Evolutionary conservation across 1,140 invertebrate genomes (phyloP), one percentile per base, ranked within the genome.

Genomic region (Dufourea novaeangliae): DNA sequence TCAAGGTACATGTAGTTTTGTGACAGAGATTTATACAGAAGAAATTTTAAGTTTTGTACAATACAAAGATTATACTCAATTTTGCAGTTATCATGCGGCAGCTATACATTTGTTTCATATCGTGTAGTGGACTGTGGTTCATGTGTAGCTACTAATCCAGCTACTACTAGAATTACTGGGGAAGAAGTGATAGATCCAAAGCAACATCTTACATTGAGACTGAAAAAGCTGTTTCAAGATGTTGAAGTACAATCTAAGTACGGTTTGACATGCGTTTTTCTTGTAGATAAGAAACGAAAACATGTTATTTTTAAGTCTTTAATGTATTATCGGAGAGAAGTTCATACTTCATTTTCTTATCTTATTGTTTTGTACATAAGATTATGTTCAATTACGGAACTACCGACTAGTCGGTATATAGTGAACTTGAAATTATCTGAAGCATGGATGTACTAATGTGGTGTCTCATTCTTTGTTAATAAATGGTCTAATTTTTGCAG

Each of bases 161-260:
- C 94, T 29, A 93, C 94, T 56, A 93, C 93, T 14, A 94, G 94
- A 82, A 93, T 94, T 59, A 94, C 94, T 62, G 93, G 93, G 0
- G 95, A 95, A 83, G 95, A 95, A 78, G 87, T 92, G 0, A 92
- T 94, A 29, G 95, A 96, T 87, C 93, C 94, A 0, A 95, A 95
- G 86, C 94, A 95, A 74, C 94, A 95, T 76, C 92, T 98, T 1
- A 94, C 94, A 20, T 88, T 95, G 22, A 96, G 95, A 88, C 91
- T 98, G 5, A 97, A 95, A 84, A 96, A 97, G 88, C 93, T 97
- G 57, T 93, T 99, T 82, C 96, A 98, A 93, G 97, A 98, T 93
- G 97, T 99, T 12, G 97, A 98, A 94, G 95, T 99, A 66, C 97
- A 98, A 92, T 96, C 97, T 62, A 98, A 97, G 96, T 97, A 93